Evolutionary conservation across 2,888 invertebrate species (phyloP).

Genomic region (Noctua janthe): DNA sequence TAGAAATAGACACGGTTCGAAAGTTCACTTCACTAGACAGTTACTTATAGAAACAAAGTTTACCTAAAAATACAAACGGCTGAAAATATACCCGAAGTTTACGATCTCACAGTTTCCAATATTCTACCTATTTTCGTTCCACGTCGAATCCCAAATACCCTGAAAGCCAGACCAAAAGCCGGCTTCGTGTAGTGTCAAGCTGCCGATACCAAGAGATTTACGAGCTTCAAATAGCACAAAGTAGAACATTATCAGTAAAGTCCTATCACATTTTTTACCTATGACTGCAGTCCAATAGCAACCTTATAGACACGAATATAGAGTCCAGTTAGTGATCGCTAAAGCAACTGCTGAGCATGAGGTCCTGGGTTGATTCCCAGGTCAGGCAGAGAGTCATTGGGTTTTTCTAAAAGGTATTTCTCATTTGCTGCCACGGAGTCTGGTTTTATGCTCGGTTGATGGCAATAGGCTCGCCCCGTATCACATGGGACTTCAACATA

Average conservation of each 20-base stretch:
- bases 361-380: not conserved
- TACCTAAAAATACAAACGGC: not conserved
- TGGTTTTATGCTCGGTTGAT: not conserved
- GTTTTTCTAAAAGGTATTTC: not conserved
- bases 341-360: not conserved
- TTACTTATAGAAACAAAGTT: not conserved
- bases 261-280: not conserved
- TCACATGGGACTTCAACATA: not conserved
- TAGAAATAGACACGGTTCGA: too few species aligned
- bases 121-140: slow-evolving; percentile 29
- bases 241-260: slow-evolving; percentile 48
- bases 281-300: not conserved
- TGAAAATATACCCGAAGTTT: not conserved
- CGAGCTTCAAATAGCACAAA: slow-evolving; percentile 51
- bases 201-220: slow-evolving; percentile 60
- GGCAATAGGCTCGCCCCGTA: not conserved
- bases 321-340: not conserved
- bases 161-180: slow-evolving; percentile 27
- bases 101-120: slow-evolving; percentile 6
- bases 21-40: not conserved
- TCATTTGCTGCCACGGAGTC: not conserved
- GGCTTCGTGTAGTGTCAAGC: slow-evolving; percentile 44
- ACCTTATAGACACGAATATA: not conserved
- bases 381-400: not conserved
- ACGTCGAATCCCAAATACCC: slow-evolving; percentile 16